Evolutionary conservation across 2,888 invertebrate species (phyloP), one percentile per base, ranked within the genome.

Genomic region (Cacoxenus indagator): DNA sequence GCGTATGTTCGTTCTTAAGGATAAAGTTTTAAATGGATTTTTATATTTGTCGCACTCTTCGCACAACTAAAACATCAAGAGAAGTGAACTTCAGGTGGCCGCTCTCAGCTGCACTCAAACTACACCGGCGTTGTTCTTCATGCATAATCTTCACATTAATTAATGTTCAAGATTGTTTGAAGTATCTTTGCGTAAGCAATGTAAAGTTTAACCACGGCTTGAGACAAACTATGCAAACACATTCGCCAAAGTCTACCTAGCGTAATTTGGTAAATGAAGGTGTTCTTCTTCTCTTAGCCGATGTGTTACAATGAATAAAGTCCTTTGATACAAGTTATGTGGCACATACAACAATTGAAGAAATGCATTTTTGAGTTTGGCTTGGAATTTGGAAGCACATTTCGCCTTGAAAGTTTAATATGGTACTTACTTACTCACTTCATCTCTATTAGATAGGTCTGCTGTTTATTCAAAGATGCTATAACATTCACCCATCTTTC

Each of bases 1-100:
- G 19, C 78, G 78, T 78, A 14, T 11, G 71, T 70, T 75, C 73
- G 74, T 79, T 73, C 59, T 73, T 54, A 69, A 78, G 80, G 82
- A 83, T 73, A 64, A 81, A 83, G 73, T 81, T 81, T 81, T 82
- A 82, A 81, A 81, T 82, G 84, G 75, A 81, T 81, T 82, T 83
- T 83, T 81, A 78, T 80, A 72, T 14, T 11, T 26, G 55, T 27
- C 55, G 14, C 55, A 43, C 43, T 14, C 29, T 43, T 22, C 22
- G 5, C 26, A 14, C 19, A 43, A 43, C 61, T 45, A 62, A 62
- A 43, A 26, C 24, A 62, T 45, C 61, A 62, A 45, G 43, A 62
- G 24, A 43, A 62, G n/a, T 45, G 43, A 62, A 24, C 59, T 61
- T 61, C 43, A 61, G 59, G 59, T 62, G 61, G 45, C 43, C 24